Evolutionary conservation across 2,888 invertebrate genomes (phyloP).

Genomic region (Heliconius aoede): DNA sequence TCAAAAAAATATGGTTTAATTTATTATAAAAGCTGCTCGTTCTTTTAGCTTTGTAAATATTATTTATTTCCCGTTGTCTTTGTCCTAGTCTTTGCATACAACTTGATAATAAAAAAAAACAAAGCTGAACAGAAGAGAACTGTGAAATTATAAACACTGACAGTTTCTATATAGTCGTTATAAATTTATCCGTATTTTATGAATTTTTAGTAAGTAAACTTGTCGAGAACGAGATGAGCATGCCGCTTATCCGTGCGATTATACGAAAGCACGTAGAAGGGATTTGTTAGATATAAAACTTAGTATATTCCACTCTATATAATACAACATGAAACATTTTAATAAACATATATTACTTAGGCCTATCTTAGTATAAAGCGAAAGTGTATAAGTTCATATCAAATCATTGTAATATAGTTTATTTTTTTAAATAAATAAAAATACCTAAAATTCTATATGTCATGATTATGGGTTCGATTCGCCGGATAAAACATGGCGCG

Average conservation of each 20-base stretch:
- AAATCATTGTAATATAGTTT: too few relatives aligned
- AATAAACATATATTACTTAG: constrained; percentile 38
- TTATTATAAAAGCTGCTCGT: background rate
- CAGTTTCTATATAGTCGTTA: constrained; percentile 18
- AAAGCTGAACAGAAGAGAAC: background rate
- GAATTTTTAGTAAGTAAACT: constrained; percentile 57
- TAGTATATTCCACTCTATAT: constrained; percentile 53
- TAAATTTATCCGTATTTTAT: constrained; percentile 33
- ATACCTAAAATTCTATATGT: too few relatives aligned
- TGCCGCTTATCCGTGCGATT: constrained; percentile 76
- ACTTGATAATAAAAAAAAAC: too few relatives aligned
- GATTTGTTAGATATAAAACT: constrained; percentile 68
- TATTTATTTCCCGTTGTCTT: too few relatives aligned
- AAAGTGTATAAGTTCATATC: too few relatives aligned
- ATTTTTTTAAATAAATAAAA: too few relatives aligned
- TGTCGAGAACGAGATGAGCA: constrained; percentile 68
- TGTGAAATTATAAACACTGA: background rate
- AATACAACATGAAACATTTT: constrained; percentile 7
- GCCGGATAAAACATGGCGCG: too few relatives aligned
- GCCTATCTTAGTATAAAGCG: background rate
- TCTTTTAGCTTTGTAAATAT: too few relatives aligned
- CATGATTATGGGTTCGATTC: too few relatives aligned
- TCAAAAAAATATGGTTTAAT: background rate
- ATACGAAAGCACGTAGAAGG: constrained; percentile 76
- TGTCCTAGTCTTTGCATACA: too few relatives aligned